A percentile compares a stretch with the other conserved stretches of the same genome.
These are phyloP conservation scores for Tetragnatha montana DNA, from an alignment of 2,888 invertebrate species.

Conservation along the genomic window DNA sequence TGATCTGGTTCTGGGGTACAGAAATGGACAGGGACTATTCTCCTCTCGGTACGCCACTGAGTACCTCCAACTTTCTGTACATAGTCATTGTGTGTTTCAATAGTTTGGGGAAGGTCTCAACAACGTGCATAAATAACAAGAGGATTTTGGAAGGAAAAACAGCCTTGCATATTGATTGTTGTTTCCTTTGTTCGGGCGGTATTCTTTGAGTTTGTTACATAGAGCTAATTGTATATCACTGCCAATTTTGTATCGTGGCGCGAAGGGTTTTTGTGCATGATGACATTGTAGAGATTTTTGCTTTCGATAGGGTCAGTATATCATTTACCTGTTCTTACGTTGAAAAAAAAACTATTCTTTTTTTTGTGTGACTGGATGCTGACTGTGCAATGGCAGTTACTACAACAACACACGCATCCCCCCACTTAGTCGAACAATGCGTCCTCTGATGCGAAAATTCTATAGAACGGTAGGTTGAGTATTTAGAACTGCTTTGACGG, in stretches of 20 bases:
- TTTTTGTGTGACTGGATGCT: slow-evolving; percentile 6
- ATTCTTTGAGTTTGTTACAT: slow-evolving; percentile 19
- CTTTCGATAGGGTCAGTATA: neutral
- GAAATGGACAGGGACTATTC: too few relatives aligned
- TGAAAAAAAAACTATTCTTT: neutral
- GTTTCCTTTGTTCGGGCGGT: neutral
- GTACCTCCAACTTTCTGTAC: neutral
- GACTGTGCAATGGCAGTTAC: slow-evolving; percentile 18
- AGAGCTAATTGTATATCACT: slow-evolving; percentile 59
- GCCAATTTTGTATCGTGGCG: slow-evolving; percentile 56
- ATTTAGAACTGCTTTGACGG: slow-evolving; percentile 30
- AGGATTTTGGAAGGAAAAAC: neutral
- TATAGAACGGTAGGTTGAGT: slow-evolving; percentile 37
- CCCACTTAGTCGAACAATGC: slow-evolving; percentile 25
- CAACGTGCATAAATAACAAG: neutral
- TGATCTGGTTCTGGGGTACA: too few relatives aligned
- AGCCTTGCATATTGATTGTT: neutral
- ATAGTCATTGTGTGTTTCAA: neutral
- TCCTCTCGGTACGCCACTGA: too few relatives aligned
- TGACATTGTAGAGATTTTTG: slow-evolving; percentile 16
- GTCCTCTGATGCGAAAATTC: slow-evolving; percentile 32
- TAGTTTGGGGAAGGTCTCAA: slow-evolving; percentile 46
- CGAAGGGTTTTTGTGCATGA: slow-evolving; percentile 25
- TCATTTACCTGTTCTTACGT: neutral
- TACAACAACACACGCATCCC: slow-evolving; percentile 7